Conservation (phyloP, 2,113 vertebrate genomes). For the Lutjanus erythropterus region DNA sequence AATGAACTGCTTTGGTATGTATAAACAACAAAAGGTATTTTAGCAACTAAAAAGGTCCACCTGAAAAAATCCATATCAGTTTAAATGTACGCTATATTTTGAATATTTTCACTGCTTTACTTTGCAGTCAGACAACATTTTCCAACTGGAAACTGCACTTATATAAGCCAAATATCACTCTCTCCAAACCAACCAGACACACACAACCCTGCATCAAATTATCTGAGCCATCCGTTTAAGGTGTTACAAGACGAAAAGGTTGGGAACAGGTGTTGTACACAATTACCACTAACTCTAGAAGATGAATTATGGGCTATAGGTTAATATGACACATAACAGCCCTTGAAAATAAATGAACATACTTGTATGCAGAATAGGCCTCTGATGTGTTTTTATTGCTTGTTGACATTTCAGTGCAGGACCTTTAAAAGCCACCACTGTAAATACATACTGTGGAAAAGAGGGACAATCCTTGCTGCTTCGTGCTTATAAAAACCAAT, state of each 20-base stretch:
- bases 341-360: slow-evolving; percentile 12
- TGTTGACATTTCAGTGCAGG: slow-evolving; percentile 52
- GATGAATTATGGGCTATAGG: slow-evolving; percentile 6
- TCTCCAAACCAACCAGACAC: no score
- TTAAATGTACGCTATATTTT: no score
- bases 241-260: not conserved
- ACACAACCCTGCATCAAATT: no score
- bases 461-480: slow-evolving; percentile 24
- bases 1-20: no score
- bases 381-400: slow-evolving; percentile 35
- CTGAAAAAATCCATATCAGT: no score
- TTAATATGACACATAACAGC: not conserved
- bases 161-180: no score
- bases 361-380: slow-evolving; percentile 37
- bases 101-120: no score
- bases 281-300: not conserved
- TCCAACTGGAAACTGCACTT: no score
- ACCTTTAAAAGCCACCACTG: slow-evolving; percentile 49
- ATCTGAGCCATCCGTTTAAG: no score
- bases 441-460: slow-evolving; percentile 43
- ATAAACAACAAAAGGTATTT: no score
- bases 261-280: not conserved
- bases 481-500: slow-evolving; percentile 45
- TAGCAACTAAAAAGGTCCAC: no score
- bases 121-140: no score